A percentile compares a stretch with the other conserved stretches of the same genome.
phyloP scores from a whole-genome alignment of 2,113 vertebrate genomes.

The Planiliza haematocheilus region DNA sequence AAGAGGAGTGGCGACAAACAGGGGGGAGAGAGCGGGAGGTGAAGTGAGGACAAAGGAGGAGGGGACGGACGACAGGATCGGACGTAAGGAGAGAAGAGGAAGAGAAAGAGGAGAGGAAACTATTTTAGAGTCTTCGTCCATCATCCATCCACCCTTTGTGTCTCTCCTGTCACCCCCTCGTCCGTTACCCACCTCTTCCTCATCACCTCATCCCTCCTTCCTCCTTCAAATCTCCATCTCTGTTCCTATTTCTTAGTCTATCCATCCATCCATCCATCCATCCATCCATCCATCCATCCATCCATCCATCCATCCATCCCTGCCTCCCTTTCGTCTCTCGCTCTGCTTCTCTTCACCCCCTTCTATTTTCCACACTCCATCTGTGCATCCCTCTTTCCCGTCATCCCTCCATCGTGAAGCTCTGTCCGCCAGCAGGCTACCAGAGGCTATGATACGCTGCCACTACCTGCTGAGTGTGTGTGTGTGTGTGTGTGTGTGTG shows the following conservation, averaged over 20 bases:
- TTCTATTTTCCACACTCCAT: constrained; percentile 51
- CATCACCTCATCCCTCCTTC: too few relatives aligned
- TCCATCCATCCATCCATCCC: neutral
- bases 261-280: neutral
- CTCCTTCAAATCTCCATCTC: neutral
- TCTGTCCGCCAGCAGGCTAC: constrained; percentile 61
- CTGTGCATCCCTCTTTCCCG: constrained; percentile 37
- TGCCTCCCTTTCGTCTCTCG: constrained; percentile 10
- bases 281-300: neutral
- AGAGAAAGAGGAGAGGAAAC: neutral
- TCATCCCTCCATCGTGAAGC: constrained; percentile 48
- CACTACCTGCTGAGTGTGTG: constrained; percentile 61
- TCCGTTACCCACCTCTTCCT: too few relatives aligned
- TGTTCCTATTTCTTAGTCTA: neutral
- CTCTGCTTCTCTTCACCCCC: constrained; percentile 6
- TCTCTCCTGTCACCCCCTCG: too few relatives aligned
- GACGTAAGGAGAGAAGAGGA: neutral
- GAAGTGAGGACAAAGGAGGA: neutral
- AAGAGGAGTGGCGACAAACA: too few relatives aligned
- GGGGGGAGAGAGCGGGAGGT: neutral
- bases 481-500: constrained; percentile 21
- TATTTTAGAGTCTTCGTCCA: too few relatives aligned
- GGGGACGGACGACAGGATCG: neutral
- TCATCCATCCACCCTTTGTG: too few relatives aligned
- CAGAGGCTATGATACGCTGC: constrained; percentile 69